Evolutionary conservation across 2,113 vertebrate species (phyloP).

Genomic region (Pungitius pungitius): DNA sequence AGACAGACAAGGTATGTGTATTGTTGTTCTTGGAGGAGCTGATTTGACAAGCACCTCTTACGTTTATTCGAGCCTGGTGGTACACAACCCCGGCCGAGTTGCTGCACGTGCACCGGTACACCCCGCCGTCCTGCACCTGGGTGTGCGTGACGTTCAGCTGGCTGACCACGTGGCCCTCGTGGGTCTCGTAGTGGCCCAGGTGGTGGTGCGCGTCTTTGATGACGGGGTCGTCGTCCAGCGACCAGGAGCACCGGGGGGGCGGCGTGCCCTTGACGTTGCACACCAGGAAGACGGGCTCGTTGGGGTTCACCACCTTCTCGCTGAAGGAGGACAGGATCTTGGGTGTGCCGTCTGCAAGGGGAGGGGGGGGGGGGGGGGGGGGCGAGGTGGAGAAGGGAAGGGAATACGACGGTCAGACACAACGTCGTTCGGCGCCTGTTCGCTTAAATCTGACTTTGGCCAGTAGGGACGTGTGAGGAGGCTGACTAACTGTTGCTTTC

Average conservation of each 20-base stretch:
- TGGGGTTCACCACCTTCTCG: conserved; percentile 95
- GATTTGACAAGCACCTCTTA: conserved; percentile 99
- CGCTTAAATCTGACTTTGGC: conserved; percentile 7
- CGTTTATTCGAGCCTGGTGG: conserved; percentile 99
- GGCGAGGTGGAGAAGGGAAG: not conserved
- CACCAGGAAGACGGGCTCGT: conserved; percentile 93
- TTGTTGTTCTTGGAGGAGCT: conserved; percentile 94
- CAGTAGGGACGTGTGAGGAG: not conserved
- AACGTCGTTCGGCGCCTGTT: not conserved
- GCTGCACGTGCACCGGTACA: conserved; percentile 98
- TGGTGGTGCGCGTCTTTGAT: conserved; percentile 93
- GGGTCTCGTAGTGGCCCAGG: conserved; percentile 92
- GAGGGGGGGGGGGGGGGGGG: not conserved
- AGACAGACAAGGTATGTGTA: conserved; percentile 77
- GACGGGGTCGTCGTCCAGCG: conserved; percentile 93
- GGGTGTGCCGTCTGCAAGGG: conserved; percentile 92
- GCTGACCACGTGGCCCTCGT: conserved; percentile 94
- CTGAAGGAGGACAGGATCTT: conserved; percentile 98
- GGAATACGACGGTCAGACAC: not conserved
- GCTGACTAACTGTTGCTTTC: not conserved
- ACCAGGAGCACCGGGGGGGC: conserved; percentile 92
- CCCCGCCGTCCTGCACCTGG: conserved; percentile 94
- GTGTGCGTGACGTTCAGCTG: conserved; percentile 97
- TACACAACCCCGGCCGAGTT: conserved; percentile 97
- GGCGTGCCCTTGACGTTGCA: conserved; percentile 97